A percentile compares a stretch with the other conserved stretches of the same genome.
Conservation (phyloP, 2,797 vertebrate species). For the Vireo griseus region DNA sequence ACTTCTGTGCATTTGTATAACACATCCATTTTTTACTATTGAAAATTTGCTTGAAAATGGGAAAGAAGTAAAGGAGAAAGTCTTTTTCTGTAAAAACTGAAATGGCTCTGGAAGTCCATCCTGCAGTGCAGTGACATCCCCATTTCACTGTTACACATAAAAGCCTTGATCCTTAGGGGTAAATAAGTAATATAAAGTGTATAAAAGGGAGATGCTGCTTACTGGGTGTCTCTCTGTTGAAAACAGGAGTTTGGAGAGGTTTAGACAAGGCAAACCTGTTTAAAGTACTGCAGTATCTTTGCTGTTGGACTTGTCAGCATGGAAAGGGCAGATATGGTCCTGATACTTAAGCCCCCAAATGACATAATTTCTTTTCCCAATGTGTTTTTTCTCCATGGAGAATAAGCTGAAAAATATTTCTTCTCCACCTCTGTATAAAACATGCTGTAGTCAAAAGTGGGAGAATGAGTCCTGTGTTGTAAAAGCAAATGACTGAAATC, state of each 20-base stretch:
- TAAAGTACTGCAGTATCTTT: neutral
- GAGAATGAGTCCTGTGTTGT: neutral
- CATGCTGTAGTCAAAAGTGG: neutral
- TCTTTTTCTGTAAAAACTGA: neutral
- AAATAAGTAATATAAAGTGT: neutral
- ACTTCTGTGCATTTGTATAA: neutral
- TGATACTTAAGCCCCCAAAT: neutral
- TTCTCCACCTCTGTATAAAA: neutral
- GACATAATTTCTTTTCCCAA: neutral
- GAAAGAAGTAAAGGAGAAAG: neutral
- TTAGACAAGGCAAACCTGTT: neutral
- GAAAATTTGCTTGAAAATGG: neutral
- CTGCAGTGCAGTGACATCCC: neutral
- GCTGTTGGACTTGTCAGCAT: neutral
- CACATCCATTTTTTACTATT: neutral
- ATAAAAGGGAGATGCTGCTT: neutral
- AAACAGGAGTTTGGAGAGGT: neutral
- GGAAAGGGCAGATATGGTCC: neutral
- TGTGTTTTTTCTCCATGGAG: neutral
- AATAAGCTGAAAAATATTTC: neutral
- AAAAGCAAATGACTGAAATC: neutral
- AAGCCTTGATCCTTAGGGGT: neutral
- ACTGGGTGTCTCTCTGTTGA: neutral
- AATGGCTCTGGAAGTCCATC: neutral
- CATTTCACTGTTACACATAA: neutral